Evolutionary conservation across 37 sponge, comb jelly and placozoan genomes (phyloP), one percentile per base, ranked within the genome.

Genomic region (Bolinopsis microptera): DNA sequence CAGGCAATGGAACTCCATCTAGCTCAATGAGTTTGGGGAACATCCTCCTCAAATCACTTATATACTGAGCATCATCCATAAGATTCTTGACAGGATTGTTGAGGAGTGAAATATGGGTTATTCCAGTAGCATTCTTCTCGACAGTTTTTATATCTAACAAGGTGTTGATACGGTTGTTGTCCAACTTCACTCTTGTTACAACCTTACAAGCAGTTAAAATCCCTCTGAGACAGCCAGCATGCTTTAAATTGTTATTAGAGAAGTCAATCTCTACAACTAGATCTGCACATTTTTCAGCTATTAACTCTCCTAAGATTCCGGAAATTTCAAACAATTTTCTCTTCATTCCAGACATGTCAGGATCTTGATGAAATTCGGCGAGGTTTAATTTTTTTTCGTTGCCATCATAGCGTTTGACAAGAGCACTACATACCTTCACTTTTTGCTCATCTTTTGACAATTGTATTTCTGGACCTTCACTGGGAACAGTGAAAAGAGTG

Each of bases 31-130:
- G 28, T 34, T 86, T 86, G 1, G 90, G 61, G 26, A 86, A 86
- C 61, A 40, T 3, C 61, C 26, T 39, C 30, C 90, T 39, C 26
- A 86, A 39, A 33, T 41, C 90, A 41, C 61, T 41, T 0, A 86
- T 41, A 26, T 86, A 86, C 90, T 86, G 41, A 16, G 90, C 90
- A 30, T 86, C 90, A 9, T 86, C 90, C 90, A 86, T 86, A 35
- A 86, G 31, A 18, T 86, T 86, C 48, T 86, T 86, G 26, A 41
- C 35, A 86, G 90, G 90, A 27, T 86, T 86, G 27, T 86, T 41
- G 22, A 41, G n/a, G 2, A 86, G 90, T 39, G 90, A 86, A n/a
- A 86, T 40, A 26, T 86, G 90, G 13, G 90, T 86, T 0, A 86
- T 24, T 1, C 36, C 61, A 27, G 90, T 28, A 86, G 61, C 41